Base-by-base conservation (phyloP, 2,888 invertebrate genomes). In the Agrilus mali region DNA sequence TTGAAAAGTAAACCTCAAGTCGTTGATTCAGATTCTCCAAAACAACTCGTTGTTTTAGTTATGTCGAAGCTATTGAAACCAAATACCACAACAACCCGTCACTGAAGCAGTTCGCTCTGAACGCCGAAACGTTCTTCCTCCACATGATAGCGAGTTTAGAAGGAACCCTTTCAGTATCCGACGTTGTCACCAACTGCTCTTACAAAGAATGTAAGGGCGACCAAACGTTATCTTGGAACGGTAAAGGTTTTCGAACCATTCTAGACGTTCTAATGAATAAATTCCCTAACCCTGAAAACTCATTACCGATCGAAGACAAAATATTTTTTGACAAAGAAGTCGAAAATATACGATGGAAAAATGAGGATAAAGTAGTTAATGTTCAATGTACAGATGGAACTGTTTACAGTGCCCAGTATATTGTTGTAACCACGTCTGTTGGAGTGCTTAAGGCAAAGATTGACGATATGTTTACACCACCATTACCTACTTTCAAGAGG, bases 151-250 rank as follows among this genome's bases (percentile, higher is more conserved):
- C 15, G 3, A 35, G 35, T 4, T 12, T 35, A 12, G 35, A 35
- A 15, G 35, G 35, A 35, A 17, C 35, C 2, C 15, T 15, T 8
- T 17, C 35, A 2, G 15, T 35, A 8, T 15, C 8, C 4, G 35
- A 35, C 15, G 16, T 12, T 17, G 10, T 10, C 2, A 12, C 35
- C 7, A 8, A 8, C 4, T 35, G 15, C 15, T 35, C 15, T 35
- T 35, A 35, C 12, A 10, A 35, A 35, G 16, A 35, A 12, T 37
- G 42, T 27, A 14, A 43, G 10, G 86, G 86, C 0, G 78, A 83
- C 53, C 62, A 67, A 14, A 58, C 77, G 52, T 65, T 80, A 3
- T 75, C 78, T 53, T 86, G 84, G 86, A 83, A 79, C 50, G 74
- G 75, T 39, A 72, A 69, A 44, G 82, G 82, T 2, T 85, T 74